These are phyloP conservation scores for Seriola dumerili DNA, from an alignment of 2,113 vertebrate genomes.

Conservation along the genomic window DNA sequence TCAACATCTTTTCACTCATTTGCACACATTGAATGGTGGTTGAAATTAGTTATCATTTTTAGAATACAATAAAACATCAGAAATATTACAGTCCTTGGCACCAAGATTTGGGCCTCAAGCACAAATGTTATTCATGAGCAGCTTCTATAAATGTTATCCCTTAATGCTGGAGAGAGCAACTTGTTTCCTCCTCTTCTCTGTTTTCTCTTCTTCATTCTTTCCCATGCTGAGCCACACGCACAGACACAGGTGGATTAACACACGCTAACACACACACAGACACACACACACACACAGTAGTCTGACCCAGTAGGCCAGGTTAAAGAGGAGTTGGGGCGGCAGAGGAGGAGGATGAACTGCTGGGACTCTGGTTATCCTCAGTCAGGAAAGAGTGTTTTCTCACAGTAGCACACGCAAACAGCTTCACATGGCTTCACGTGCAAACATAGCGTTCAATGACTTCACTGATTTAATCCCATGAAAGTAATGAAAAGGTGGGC, in stretches of 20 bases:
- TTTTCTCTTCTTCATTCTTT: constrained; percentile 37
- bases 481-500: background rate
- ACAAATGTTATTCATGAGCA: constrained; percentile 8
- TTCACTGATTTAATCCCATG: background rate
- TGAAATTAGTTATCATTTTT: background rate
- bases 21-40: background rate
- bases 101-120: background rate
- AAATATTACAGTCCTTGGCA: background rate
- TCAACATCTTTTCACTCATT: background rate
- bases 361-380: constrained; percentile 82
- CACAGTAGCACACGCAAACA: constrained; percentile 63
- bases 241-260: constrained; percentile 56
- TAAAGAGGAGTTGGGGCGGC: constrained; percentile 64
- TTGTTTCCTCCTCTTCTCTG: constrained; percentile 1
- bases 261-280: constrained; percentile 44
- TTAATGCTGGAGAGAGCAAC: background rate
- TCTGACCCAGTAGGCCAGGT: constrained; percentile 59
- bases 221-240: constrained; percentile 45
- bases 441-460: constrained; percentile 5
- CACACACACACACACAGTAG: constrained; percentile 73
- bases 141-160: background rate
- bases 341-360: constrained; percentile 53
- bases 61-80: background rate
- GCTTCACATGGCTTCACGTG: constrained; percentile 45
- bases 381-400: constrained; percentile 65